Base-by-base conservation (phyloP, 2,888 invertebrate genomes). In the Globia sparganii region DNA sequence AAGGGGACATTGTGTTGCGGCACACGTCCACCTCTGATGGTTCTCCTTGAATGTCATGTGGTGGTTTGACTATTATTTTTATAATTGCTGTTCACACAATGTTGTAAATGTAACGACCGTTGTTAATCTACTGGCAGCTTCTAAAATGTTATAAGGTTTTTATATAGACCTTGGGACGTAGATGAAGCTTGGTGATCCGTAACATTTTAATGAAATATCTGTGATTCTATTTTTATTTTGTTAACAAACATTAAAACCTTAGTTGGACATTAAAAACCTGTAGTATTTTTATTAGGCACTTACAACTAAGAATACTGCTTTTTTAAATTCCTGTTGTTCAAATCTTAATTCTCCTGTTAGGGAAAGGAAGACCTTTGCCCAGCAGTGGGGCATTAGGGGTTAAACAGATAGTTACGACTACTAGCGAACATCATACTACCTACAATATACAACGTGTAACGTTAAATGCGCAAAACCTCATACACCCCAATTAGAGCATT, bases 1-100 rank as follows among this genome's bases (percentile, higher is more conserved):
- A 59, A 43, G 72, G 68, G 37, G 13, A 37, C 85, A 75, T 81
- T 81, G 84, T 81, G 9, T 80, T 65, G 69, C 74, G 25, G 75
- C 40, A 74, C 73, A 59, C 72, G 77, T 72, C 74, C 62, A 46
- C 2, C 25, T 56, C 56, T 76, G 80, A 59, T 80, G 77, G 70
- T n/a, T 67, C 78, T 78, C 84, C 80, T 80, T 76, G 76, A 59
- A 62, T 6, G 56, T 25, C 49, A 66, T 61, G 78, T 62, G 56
- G 21, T 21, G 49, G 31, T 53, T 69, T n/a, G 66, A 62, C 40
- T 56, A 70, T n/a, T n/a, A n/a, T 65, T 31, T 70, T 64, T 59
- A 72, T 82, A 68, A 77, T 82, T 77, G 58, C 49, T 59, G 46
- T n/a, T 80, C 59, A 43, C 61, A 13, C 43, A 82, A 77, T 72